Percentiles rank a stretch among this genome's conserved stretches.
Evolutionary conservation across 1,140 invertebrate genomes (phyloP).

Genomic region (Platyscapa corneri): DNA sequence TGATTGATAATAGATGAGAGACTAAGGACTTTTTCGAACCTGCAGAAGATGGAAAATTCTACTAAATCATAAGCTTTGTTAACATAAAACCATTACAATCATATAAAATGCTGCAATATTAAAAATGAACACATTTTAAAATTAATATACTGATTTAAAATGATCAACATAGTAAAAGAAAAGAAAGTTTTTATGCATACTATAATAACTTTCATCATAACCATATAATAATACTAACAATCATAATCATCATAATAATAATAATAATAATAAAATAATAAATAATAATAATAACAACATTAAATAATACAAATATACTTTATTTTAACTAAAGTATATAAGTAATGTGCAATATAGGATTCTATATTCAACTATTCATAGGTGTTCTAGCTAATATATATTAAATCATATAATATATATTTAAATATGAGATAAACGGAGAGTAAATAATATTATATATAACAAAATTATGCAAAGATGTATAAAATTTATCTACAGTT

Average conservation of each 20-base stretch:
- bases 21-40: slow-evolving; percentile 82
- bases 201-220: slow-evolving; percentile 10
- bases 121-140: slow-evolving; percentile 73
- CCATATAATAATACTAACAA: no score
- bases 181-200: not conserved
- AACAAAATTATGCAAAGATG: not conserved
- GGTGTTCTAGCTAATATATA: not conserved
- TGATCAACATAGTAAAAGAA: no score
- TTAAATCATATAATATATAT: not conserved
- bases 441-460: not conserved
- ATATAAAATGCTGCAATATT: slow-evolving; percentile 94
- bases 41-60: slow-evolving; percentile 83
- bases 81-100: slow-evolving; percentile 88
- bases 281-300: slow-evolving; percentile 58
- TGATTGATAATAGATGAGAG: slow-evolving; percentile 34
- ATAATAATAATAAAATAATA: no score
- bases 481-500: slow-evolving; percentile 26
- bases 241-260: no score
- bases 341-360: slow-evolving; percentile 42
- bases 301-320: slow-evolving; percentile 60
- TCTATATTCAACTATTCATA: slow-evolving; percentile 1
- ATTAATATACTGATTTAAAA: not conserved
- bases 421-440: not conserved
- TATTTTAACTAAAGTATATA: slow-evolving; percentile 57
- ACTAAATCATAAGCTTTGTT: slow-evolving; percentile 85